Percentiles rank a stretch among this genome's conserved stretches.
Evolutionary conservation across 2,113 vertebrate genomes (phyloP).

Genomic region (Columba livia): DNA sequence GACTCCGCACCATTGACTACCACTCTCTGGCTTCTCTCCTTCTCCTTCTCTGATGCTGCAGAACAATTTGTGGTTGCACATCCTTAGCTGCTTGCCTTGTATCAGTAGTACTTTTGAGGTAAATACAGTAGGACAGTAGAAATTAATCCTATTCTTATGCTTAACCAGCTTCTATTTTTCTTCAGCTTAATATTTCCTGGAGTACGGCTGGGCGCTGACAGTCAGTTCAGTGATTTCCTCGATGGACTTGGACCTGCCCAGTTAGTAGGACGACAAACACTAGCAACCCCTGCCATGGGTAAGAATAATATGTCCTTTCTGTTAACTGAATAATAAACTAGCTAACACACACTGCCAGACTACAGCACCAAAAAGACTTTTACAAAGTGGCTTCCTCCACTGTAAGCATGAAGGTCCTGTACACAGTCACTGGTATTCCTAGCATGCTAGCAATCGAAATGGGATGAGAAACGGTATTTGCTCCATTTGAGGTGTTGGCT

Average conservation of each 20-base stretch:
- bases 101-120: background rate
- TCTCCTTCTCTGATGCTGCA: background rate
- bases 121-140: background rate
- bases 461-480: background rate
- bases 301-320: conserved; percentile 62
- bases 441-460: background rate
- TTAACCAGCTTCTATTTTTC: conserved; percentile 11
- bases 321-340: background rate
- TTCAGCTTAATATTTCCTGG: conserved; percentile 93
- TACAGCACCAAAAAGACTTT: background rate
- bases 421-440: background rate
- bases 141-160: background rate
- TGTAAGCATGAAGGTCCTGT: background rate
- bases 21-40: no score
- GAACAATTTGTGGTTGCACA: background rate
- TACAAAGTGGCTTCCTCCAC: background rate
- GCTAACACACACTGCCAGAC: background rate
- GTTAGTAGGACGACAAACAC: conserved; percentile 93
- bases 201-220: conserved; percentile 92
- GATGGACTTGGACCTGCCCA: conserved; percentile 96
- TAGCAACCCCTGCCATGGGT: conserved; percentile 97
- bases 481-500: background rate
- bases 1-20: no score
- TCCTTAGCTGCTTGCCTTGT: background rate
- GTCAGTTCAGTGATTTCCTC: conserved; percentile 97